Evolutionary conservation across 2,888 invertebrate species (phyloP).

Genomic region (Ophion obscuratus): DNA sequence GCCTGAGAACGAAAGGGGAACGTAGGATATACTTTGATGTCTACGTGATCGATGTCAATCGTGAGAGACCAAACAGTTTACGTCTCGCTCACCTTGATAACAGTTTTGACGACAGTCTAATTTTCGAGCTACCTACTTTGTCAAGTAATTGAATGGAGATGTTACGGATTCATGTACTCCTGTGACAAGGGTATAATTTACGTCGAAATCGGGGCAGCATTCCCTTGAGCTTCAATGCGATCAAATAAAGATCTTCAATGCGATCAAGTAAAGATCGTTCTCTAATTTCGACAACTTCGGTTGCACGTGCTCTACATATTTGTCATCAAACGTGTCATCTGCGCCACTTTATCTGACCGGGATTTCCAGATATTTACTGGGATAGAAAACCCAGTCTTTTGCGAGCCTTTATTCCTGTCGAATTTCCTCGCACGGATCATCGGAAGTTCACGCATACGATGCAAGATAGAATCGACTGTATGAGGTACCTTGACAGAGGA

Average conservation of each 20-base stretch:
- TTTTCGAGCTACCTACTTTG: constrained; percentile 54
- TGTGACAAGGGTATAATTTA: constrained; percentile 80
- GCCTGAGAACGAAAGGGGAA: neutral
- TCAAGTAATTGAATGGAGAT: constrained; percentile 37
- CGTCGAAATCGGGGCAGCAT: constrained; percentile 90
- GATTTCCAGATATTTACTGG: constrained; percentile 20
- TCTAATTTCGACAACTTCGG: constrained; percentile 86
- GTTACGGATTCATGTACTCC: constrained; percentile 22
- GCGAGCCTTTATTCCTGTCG: neutral
- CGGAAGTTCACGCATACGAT: neutral
- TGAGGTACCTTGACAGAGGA: constrained; percentile 78
- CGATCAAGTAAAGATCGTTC: constrained; percentile 84
- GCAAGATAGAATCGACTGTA: constrained; percentile 82
- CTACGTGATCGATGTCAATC: constrained; percentile 31
- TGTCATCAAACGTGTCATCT: neutral
- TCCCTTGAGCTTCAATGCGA: constrained; percentile 88
- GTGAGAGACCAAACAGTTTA: constrained; percentile 22
- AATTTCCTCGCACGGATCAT: neutral
- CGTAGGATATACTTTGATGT: constrained; percentile 4
- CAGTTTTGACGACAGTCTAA: constrained; percentile 45
- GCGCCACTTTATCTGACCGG: neutral
- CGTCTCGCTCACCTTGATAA: constrained; percentile 26
- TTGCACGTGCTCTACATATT: constrained; percentile 85
- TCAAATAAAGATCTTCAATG: no score
- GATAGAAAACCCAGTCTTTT: constrained; percentile 37